Conservation (phyloP, 2,888 invertebrate genomes). For the Troides helena region DNA sequence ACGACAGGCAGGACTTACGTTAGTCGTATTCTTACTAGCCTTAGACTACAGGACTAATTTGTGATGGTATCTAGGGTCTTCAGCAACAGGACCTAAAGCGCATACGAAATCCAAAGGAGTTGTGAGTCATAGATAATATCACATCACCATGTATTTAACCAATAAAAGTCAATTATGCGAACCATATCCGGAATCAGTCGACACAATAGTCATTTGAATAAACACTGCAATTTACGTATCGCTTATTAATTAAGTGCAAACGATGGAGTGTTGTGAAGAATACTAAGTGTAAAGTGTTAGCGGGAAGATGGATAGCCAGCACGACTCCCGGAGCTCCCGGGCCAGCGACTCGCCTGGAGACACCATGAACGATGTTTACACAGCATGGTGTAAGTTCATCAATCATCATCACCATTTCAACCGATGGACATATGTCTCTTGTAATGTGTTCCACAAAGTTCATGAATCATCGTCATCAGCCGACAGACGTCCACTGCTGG, state of each 20-base stretch:
- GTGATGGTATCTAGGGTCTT: no score
- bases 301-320: conserved; percentile 55
- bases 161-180: conserved; percentile 4
- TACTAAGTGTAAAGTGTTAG: conserved; percentile 17
- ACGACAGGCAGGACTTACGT: no score
- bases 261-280: not conserved
- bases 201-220: not conserved
- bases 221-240: not conserved
- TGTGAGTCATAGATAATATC: not conserved
- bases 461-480: no score
- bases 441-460: no score
- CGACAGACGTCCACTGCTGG: no score
- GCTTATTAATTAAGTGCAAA: not conserved
- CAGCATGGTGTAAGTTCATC: conserved; percentile 82
- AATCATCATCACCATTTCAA: no score
- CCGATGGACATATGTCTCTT: no score
- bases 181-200: conserved; percentile 9
- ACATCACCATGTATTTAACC: not conserved
- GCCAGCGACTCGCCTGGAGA: conserved; percentile 77
- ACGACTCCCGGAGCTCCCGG: conserved; percentile 63
- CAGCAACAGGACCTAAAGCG: no score
- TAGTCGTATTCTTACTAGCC: no score
- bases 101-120: no score
- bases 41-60: no score
- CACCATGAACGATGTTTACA: conserved; percentile 83